These are phyloP conservation scores for Orthosia cruda DNA, from an alignment of 2,888 invertebrate species.

Conservation along the genomic window DNA sequence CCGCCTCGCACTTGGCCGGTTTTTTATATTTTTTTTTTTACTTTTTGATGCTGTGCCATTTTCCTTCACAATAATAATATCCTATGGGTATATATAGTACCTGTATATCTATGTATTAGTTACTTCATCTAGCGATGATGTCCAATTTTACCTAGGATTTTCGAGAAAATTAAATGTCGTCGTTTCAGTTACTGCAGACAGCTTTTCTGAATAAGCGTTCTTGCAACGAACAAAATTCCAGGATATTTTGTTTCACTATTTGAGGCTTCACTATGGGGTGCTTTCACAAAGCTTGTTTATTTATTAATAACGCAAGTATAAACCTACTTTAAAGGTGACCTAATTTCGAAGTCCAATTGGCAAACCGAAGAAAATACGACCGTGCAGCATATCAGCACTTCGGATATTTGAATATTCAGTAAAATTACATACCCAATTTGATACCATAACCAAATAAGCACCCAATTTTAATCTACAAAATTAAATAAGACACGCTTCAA, in stretches of 20 bases:
- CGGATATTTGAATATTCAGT: background rate
- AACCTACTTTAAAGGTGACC: too few relatives aligned
- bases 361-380: background rate
- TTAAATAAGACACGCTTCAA: background rate
- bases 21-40: too few relatives aligned
- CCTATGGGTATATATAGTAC: too few relatives aligned
- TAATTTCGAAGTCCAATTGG: background rate
- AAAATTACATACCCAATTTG: background rate
- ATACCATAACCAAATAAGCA: too few relatives aligned
- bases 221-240: background rate
- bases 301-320: background rate
- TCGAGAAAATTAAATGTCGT: slow-evolving; percentile 1
- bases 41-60: too few relatives aligned
- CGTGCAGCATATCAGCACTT: too few relatives aligned
- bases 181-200: background rate
- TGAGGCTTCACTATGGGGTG: too few relatives aligned
- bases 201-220: background rate
- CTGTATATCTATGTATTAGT: background rate
- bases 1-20: too few relatives aligned
- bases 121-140: too few relatives aligned
- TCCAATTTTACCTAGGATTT: slow-evolving; percentile 13
- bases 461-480: too few relatives aligned
- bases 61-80: too few relatives aligned
- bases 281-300: background rate
- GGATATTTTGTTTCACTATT: background rate